phyloP scores from a whole-genome alignment of 2,888 invertebrate species.

The Callyntrura sp. region DNA sequence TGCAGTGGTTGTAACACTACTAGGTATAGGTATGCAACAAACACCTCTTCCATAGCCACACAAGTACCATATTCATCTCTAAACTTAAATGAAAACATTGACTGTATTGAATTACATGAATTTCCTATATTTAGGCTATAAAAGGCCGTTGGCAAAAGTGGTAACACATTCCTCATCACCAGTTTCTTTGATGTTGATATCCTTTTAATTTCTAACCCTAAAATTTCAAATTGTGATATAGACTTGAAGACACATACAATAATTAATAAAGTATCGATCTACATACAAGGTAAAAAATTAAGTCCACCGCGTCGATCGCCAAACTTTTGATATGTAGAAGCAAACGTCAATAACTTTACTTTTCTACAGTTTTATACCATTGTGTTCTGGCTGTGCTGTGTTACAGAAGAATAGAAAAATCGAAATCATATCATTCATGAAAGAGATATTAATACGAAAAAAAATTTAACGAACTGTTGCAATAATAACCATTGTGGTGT shows the following conservation, averaged over 20 bases:
- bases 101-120: not conserved
- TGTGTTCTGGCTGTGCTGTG: not conserved
- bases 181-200: not conserved
- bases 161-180: not conserved
- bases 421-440: slow-evolving; percentile 68
- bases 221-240: not conserved
- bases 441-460: slow-evolving; percentile 59
- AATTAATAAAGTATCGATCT: not conserved
- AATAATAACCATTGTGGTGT: slow-evolving; percentile 41
- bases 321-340: too few species aligned
- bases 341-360: too few species aligned
- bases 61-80: not conserved
- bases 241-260: too few species aligned
- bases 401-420: slow-evolving; percentile 40
- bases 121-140: slow-evolving; percentile 63
- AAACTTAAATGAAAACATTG: not conserved
- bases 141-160: slow-evolving; percentile 60
- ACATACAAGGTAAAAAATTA: not conserved
- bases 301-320: not conserved
- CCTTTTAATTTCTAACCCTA: not conserved
- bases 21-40: too few species aligned
- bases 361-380: slow-evolving; percentile 11
- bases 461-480: slow-evolving; percentile 48
- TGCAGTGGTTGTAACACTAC: too few species aligned
- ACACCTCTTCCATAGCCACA: too few species aligned